Percentiles rank a stretch among this genome's conserved stretches.
phyloP scores from a whole-genome alignment of 35 echinoderm and acorn worm species.

The Heliocidaris tuberculata region DNA sequence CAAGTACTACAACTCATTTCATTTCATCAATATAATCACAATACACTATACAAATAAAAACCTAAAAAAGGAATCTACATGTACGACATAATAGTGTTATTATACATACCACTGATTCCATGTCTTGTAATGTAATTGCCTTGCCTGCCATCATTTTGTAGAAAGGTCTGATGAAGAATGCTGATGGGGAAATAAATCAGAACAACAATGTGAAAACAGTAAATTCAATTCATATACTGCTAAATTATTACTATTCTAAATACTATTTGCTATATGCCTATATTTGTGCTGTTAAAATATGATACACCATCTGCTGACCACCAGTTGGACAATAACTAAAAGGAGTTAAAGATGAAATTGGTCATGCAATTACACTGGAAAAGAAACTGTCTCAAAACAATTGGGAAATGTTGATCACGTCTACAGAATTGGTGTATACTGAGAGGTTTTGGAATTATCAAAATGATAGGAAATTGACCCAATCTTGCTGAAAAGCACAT shows the following conservation, averaged over 20 bases:
- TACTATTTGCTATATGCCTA: not conserved
- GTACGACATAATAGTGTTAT: not conserved
- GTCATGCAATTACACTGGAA: too few relatives aligned
- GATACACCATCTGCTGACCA: too few relatives aligned
- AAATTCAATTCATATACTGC: not conserved
- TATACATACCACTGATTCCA: slow-evolving; percentile 96
- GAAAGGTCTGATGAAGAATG: slow-evolving; percentile 97
- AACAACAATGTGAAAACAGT: not conserved
- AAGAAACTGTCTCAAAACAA: too few relatives aligned
- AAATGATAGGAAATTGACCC: too few relatives aligned
- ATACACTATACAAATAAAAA: not conserved
- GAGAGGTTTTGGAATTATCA: too few relatives aligned
- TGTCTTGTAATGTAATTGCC: slow-evolving; percentile 84
- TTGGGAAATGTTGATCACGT: too few relatives aligned
- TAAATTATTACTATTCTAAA: not conserved
- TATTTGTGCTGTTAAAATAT: too few relatives aligned
- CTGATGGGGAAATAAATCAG: not conserved
- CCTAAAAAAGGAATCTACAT: not conserved
- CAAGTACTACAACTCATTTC: not conserved
- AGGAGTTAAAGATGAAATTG: too few relatives aligned
- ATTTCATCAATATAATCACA: not conserved
- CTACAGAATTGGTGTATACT: too few relatives aligned
- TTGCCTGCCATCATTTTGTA: slow-evolving; percentile 99
- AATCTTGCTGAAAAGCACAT: too few relatives aligned
- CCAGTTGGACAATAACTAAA: too few relatives aligned